Conservation (phyloP, 2,113 vertebrate species). For the Thomomys bottae region DNA sequence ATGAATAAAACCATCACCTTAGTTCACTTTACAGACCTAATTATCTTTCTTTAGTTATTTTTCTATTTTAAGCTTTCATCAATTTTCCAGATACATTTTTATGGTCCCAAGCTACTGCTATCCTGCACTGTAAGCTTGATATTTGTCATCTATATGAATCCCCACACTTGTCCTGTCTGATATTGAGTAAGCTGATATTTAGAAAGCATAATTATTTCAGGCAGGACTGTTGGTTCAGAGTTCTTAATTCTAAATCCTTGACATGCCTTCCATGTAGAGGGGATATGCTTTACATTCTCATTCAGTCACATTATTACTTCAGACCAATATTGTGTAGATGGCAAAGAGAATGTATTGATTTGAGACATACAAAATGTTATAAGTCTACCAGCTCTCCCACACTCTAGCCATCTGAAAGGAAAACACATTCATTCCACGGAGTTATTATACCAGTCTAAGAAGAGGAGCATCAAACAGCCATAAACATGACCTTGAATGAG, state of each 20-base stretch:
- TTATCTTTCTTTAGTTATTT: conserved; percentile 10
- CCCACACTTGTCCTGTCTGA: background rate
- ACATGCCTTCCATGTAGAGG: background rate
- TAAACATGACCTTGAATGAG: background rate
- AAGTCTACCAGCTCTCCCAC: background rate
- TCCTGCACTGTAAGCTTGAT: too few species aligned
- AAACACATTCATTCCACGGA: background rate
- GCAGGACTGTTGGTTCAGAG: conserved; percentile 6
- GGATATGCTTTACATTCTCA: background rate
- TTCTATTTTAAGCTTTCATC: conserved; percentile 22
- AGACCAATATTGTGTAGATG: background rate
- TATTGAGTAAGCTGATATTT: background rate
- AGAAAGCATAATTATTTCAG: conserved; percentile 12
- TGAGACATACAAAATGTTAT: background rate
- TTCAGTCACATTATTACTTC: background rate
- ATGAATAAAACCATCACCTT: conserved; percentile 25
- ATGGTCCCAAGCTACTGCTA: background rate
- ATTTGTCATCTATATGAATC: too few species aligned
- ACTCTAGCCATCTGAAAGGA: background rate
- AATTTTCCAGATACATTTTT: background rate
- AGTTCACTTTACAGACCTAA: conserved; percentile 13
- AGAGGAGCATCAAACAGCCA: background rate
- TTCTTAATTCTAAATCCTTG: background rate
- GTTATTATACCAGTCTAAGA: background rate
- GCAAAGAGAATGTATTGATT: background rate